Evolutionary conservation across 2,888 invertebrate genomes (phyloP).

Genomic region (Bugulina stolonifera): DNA sequence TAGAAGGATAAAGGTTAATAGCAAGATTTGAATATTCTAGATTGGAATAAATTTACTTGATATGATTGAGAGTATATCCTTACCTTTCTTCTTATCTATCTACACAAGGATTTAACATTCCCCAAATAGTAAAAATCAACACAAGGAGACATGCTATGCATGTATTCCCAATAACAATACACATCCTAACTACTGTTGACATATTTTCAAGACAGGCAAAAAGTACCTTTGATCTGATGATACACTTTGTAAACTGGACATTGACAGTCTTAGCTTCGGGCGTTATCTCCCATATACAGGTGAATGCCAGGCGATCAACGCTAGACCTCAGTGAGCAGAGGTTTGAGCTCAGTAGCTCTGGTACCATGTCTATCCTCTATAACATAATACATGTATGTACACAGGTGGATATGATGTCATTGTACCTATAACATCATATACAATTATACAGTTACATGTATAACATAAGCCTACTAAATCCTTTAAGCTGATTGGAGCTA

Average conservation of each 20-base stretch:
- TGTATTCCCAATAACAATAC: no score
- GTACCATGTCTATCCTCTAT: slow-evolving; percentile 58
- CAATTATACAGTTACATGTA: neutral
- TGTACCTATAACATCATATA: neutral
- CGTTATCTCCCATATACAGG: slow-evolving; percentile 89
- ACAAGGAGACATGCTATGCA: no score
- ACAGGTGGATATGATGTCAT: neutral
- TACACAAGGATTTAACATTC: no score
- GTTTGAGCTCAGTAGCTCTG: slow-evolving; percentile 85
- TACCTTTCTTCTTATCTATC: no score
- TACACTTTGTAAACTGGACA: slow-evolving; percentile 81
- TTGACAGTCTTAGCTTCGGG: slow-evolving; percentile 69
- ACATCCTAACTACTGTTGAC: no score
- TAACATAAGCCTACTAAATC: neutral
- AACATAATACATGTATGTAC: slow-evolving; percentile 28
- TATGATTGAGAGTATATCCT: no score
- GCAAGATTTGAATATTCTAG: no score
- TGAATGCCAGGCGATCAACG: slow-evolving; percentile 85
- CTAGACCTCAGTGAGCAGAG: slow-evolving; percentile 86
- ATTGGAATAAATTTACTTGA: no score
- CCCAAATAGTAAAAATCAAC: no score
- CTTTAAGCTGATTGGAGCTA: neutral
- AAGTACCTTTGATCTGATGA: slow-evolving; percentile 66
- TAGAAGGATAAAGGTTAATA: no score
- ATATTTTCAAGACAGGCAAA: no score